A percentile compares a stretch with the other conserved stretches of the same genome.
Evolutionary conservation across 2,888 invertebrate genomes (phyloP).

Genomic region (Epirrhoe tristata): DNA sequence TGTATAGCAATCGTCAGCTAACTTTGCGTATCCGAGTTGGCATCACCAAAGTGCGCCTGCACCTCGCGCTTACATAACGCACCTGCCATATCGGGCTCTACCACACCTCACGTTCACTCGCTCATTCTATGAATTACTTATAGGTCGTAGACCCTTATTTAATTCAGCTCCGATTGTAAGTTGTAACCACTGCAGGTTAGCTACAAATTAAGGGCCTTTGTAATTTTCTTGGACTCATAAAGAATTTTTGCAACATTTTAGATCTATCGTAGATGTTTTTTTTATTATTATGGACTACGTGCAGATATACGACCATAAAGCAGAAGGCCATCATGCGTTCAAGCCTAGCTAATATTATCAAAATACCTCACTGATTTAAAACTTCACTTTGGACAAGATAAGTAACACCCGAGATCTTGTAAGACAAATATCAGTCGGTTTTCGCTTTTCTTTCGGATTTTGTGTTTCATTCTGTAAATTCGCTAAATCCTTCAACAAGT

Average conservation of each 20-base stretch:
- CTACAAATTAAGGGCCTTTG: conserved; percentile 1
- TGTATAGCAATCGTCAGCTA: background rate
- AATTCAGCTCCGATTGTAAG: conserved; percentile 62
- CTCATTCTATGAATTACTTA: conserved; percentile 84
- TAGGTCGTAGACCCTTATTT: conserved; percentile 83
- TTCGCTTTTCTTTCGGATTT: conserved; percentile 54
- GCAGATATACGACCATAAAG: too few relatives aligned
- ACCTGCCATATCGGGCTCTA: conserved; percentile 82
- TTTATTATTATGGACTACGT: background rate
- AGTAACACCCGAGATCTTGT: conserved; percentile 51
- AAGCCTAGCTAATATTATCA: too few relatives aligned
- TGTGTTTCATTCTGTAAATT: conserved; percentile 65
- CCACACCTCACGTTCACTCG: conserved; percentile 81
- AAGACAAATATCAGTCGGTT: conserved; percentile 62
- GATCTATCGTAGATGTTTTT: background rate
- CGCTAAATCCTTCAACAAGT: conserved; percentile 70
- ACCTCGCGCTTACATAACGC: conserved; percentile 79
- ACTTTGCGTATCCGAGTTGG: conserved; percentile 17
- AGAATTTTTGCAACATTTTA: background rate
- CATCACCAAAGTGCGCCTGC: conserved; percentile 54
- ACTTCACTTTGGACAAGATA: conserved; percentile 25
- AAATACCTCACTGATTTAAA: background rate
- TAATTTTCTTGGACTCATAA: background rate
- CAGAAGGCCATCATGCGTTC: too few relatives aligned
- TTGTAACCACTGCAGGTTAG: conserved; percentile 40